phyloP scores from a whole-genome alignment of 2,888 invertebrate genomes.

The Tolmerus cingulatus region DNA sequence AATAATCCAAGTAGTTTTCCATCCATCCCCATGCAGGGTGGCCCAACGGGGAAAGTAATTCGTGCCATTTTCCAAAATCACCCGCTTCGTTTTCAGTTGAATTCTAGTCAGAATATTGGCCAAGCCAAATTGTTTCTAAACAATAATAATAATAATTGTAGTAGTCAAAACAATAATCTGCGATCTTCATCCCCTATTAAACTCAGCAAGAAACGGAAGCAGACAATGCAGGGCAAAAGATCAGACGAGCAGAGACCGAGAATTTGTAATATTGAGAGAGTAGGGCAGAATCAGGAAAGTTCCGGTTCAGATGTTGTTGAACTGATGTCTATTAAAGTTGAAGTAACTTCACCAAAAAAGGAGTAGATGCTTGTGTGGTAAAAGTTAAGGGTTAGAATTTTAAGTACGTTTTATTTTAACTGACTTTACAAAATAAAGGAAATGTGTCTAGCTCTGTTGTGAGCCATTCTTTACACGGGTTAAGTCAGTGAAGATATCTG shows the following conservation, averaged over 20 bases:
- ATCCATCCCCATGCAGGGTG: conserved; percentile 10
- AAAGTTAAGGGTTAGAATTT: background rate
- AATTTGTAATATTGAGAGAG: background rate
- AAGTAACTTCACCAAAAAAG: conserved; percentile 29
- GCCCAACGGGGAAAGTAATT: conserved; percentile 44
- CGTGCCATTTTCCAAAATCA: conserved; percentile 50
- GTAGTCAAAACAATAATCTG: conserved; percentile 44
- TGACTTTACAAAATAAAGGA: background rate
- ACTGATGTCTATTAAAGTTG: conserved; percentile 42
- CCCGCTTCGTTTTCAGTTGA: conserved; percentile 55
- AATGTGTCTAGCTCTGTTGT: background rate
- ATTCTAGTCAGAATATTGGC: conserved; percentile 54
- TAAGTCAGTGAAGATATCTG: background rate
- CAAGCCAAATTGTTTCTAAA: conserved; percentile 25
- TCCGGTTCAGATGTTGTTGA: background rate
- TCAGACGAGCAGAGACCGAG: background rate
- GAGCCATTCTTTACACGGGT: background rate
- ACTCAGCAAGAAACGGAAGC: conserved; percentile 43
- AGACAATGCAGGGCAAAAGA: conserved; percentile 21
- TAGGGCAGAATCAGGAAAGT: background rate
- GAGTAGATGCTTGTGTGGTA: background rate
- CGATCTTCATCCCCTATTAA: conserved; percentile 3
- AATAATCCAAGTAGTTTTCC: conserved; percentile 51
- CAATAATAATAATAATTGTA: conserved; percentile 39
- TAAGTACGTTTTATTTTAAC: background rate